Evolutionary conservation across 2,797 vertebrate genomes (phyloP), one percentile per base, ranked within the genome.

Genomic region (Periparus ater): DNA sequence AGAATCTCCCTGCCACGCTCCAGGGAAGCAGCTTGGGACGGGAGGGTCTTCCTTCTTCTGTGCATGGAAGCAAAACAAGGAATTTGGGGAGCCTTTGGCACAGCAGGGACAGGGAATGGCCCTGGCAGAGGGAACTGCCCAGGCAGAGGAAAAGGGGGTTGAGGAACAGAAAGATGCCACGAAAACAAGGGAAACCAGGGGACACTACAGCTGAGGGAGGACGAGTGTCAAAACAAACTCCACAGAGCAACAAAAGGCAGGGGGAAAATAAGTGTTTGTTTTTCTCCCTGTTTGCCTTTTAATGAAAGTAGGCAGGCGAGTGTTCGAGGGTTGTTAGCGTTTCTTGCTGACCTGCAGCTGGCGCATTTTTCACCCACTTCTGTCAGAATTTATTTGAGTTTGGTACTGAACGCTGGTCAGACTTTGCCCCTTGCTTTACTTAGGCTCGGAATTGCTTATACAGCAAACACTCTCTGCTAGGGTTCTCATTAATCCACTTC

Each of bases 351-450:
- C 78, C 88, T 94, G 84, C 93, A 93, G 92, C 88, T 96, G 93
- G 81, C 16, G 20, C 86, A 91, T 96, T 97, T 95, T 96, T 95
- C 84, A 94, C 86, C 86, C 92, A 61, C 81, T 95, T 95, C 96
- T 96, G 89, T 95, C 94, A 95, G 84, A 95, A 94, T 96, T 94
- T 93, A 95, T 96, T 96, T 96, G 94, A 96, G 86, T 95, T 95
- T 94, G 81, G 84, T 91, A 50, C 90, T 89, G 91, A 96, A 94
- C 12, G 32, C 70, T 76, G 90, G 88, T 96, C 95, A 94, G 90
- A 96, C 95, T 96, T 97, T 96, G 95, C 81, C 92, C 91, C 93
- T 89, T 85, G 75, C 92, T 94, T 95, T 94, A 92, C 94, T 95
- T 83, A 95, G 85, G 58, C 77, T 94, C 32, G 23, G 74, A 94